Conservation (phyloP, 2,797 vertebrate genomes). For the Artibeus jamaicensis region DNA sequence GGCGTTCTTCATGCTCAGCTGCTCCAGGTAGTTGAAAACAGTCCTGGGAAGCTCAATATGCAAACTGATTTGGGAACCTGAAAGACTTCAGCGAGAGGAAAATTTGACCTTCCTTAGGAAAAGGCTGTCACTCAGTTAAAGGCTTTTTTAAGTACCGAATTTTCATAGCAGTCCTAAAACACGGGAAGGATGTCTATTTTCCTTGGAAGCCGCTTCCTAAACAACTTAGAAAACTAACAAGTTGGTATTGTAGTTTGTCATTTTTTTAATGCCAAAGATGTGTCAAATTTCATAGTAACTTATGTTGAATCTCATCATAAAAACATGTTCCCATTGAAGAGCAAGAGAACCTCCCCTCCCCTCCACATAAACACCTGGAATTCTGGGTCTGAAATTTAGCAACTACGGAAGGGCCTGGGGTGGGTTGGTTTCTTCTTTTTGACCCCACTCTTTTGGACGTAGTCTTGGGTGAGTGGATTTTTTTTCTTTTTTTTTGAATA, state of each 20-base stretch:
- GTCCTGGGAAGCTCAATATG: constrained; percentile 83
- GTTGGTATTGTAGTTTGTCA: neutral
- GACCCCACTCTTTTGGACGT: neutral
- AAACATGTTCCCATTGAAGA: neutral
- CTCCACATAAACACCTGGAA: neutral
- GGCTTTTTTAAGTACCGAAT: neutral
- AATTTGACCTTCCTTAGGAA: constrained; percentile 80
- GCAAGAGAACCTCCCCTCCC: rapidly evolving
- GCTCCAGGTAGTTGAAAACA: constrained; percentile 80
- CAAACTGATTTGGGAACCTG: constrained; percentile 80
- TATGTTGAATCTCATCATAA: neutral
- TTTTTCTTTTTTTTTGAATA: neutral
- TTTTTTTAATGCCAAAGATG: neutral
- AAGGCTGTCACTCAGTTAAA: constrained; percentile 59
- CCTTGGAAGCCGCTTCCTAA: neutral
- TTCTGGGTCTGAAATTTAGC: rapidly evolving
- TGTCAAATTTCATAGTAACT: neutral
- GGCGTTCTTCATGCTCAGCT: constrained; percentile 85
- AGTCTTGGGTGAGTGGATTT: neutral
- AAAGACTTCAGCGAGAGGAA: constrained; percentile 79
- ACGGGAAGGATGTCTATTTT: neutral
- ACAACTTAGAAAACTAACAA: neutral
- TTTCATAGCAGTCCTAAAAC: constrained; percentile 49
- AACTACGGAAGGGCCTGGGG: too few species aligned
- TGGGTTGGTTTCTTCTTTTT: neutral